A percentile compares a stretch with the other conserved stretches of the same genome.
These are phyloP conservation scores for Willowsia nigromaculata DNA, from an alignment of 2,888 invertebrate species.

Conservation along the genomic window DNA sequence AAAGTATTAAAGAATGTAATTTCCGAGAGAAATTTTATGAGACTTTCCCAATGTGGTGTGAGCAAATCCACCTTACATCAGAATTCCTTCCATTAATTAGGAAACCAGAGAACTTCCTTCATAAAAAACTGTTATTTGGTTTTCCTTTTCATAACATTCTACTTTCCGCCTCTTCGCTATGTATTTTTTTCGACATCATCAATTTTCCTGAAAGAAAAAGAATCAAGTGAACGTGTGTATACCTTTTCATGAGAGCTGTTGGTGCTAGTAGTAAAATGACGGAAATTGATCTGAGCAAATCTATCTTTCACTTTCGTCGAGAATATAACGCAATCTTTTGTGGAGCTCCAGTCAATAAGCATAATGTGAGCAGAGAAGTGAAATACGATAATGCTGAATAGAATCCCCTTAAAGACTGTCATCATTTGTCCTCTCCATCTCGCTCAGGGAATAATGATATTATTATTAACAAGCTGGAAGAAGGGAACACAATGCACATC, in stretches of 20 bases:
- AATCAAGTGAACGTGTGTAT: neutral
- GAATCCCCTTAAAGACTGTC: constrained; percentile 35
- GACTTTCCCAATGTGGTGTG: constrained; percentile 16
- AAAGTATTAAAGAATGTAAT: neutral
- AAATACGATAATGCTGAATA: constrained; percentile 46
- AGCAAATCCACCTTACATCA: neutral
- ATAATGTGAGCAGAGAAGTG: constrained; percentile 24
- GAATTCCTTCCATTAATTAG: neutral
- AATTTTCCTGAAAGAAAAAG: neutral
- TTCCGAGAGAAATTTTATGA: constrained; percentile 11
- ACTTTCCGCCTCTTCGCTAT: neutral
- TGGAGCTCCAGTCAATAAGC: neutral
- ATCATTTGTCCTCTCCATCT: constrained; percentile 14
- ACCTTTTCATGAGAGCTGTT: neutral
- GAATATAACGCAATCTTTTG: constrained; percentile 2
- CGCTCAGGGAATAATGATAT: constrained; percentile 11
- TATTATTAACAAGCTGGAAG: constrained; percentile 31
- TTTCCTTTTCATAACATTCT: neutral
- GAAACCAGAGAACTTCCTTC: constrained; percentile 15
- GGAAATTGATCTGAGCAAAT: constrained; percentile 28
- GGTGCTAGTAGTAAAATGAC: neutral
- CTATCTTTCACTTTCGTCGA: neutral
- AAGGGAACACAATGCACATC: neutral
- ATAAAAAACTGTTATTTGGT: constrained; percentile 1
- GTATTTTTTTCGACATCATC: neutral